phyloP scores from a whole-genome alignment of 2,888 invertebrate genomes.

The Megastigmus dorsalis region DNA sequence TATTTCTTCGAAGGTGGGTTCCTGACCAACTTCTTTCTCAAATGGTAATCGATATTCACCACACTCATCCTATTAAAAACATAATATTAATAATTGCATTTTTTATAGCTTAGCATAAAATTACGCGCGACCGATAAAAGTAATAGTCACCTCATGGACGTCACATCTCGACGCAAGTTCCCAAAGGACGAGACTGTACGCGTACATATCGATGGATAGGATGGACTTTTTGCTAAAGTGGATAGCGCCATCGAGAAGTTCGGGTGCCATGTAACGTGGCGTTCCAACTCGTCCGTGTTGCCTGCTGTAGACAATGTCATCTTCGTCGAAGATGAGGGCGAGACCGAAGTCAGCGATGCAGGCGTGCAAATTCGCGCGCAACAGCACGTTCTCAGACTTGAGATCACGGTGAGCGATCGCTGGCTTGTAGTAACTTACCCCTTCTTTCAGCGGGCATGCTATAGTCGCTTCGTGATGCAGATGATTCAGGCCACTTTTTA shows the following conservation, averaged over 20 bases:
- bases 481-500: slow-evolving; percentile 86
- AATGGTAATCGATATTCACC: slow-evolving; percentile 93
- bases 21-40: slow-evolving; percentile 92
- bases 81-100: neutral
- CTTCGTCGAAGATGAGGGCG: slow-evolving; percentile 92
- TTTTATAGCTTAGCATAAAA: slow-evolving; percentile 3
- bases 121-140: neutral
- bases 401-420: slow-evolving; percentile 98
- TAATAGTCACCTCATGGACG: slow-evolving; percentile 76
- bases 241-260: slow-evolving; percentile 95
- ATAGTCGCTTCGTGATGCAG: slow-evolving; percentile 88
- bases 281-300: slow-evolving; percentile 96
- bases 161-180: slow-evolving; percentile 89
- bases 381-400: slow-evolving; percentile 96
- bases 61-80: slow-evolving; percentile 76
- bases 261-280: slow-evolving; percentile 95
- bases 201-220: slow-evolving; percentile 97
- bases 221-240: slow-evolving; percentile 96
- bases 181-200: slow-evolving; percentile 96
- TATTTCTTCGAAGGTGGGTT: slow-evolving; percentile 94
- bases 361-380: slow-evolving; percentile 92
- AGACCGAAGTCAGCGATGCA: slow-evolving; percentile 98
- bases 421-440: slow-evolving; percentile 87
- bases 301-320: slow-evolving; percentile 91
- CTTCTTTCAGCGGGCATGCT: slow-evolving; percentile 77